Conservation (phyloP, 2,113 vertebrate genomes). For the Limnothrissa miodon region DNA sequence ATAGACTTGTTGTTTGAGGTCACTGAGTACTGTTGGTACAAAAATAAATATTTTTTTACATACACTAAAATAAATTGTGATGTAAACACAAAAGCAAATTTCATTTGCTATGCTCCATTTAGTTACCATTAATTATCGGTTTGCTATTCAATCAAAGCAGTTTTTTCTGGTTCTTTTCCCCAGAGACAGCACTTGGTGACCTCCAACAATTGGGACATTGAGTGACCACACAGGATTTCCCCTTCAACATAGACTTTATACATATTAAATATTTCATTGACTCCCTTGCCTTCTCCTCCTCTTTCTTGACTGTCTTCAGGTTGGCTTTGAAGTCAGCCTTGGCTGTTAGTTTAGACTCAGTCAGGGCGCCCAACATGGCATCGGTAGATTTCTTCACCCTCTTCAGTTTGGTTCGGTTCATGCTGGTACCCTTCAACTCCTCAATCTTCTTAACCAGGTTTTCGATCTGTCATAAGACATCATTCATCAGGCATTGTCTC, state of each 20-base stretch:
- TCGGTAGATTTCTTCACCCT: conserved; percentile 75
- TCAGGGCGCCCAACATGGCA: conserved; percentile 64
- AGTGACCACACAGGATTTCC: no score
- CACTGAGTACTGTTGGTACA: no score
- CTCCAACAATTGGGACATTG: no score
- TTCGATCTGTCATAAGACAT: conserved; percentile 60
- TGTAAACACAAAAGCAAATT: no score
- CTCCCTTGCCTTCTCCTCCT: conserved; percentile 70
- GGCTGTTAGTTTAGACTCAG: conserved; percentile 63
- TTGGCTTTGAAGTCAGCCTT: conserved; percentile 74
- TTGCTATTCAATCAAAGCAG: no score
- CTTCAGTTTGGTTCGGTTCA: conserved; percentile 70
- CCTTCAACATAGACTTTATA: neutral
- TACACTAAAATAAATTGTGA: no score
- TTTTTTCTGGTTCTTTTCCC: no score
- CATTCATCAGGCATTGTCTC: neutral
- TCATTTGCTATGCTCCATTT: no score
- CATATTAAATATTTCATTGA: neutral
- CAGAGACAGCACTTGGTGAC: no score
- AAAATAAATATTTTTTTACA: no score
- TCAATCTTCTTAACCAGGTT: conserved; percentile 64
- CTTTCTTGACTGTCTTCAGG: conserved; percentile 79
- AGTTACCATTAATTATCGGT: no score
- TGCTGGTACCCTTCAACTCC: conserved; percentile 66
- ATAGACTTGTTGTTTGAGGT: no score